Evolutionary conservation across 2,113 vertebrate genomes (phyloP), one percentile per base, ranked within the genome.

Genomic region (Sisor rabdophorus): DNA sequence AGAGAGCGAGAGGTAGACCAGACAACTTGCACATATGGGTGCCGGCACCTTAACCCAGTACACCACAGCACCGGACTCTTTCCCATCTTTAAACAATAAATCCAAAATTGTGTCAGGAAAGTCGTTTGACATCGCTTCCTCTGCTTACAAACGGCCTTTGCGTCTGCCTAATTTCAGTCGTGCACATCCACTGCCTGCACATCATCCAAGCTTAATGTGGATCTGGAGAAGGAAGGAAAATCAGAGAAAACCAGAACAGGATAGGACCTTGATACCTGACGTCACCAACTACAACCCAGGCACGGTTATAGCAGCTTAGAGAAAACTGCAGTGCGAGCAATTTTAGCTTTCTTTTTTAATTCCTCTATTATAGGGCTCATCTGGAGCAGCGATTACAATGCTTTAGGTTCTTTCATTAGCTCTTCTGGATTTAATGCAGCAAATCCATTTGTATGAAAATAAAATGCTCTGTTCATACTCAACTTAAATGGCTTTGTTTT

Each of bases 81-180:
- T 48, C 64, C 74, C 81, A 71, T 80, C 77, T 80, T 78, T 78
- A 82, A 74, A 83, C 77, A 80, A 52, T 78, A 53, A 59, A 68
- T 83, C 73, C 17, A 47, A 63, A 56, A 76, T 44, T 36, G 32
- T 13, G 80, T 59, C 77, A 71, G 84, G 77, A 85, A 83, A 81
- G 82, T 71, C 73, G 67, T 80, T 75, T 79, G 83, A 83, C 80
- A 60, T 11, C 30, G 68, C 50, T 67, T 24, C 56, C 55, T 80
- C 73, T 78, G 73, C 79, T 83, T 85, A 86, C 76, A 76, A 79
- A 73, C 59, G 56, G 73, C 77, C 64, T 80, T 82, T 74, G 71
- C 64, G 52, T 76, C 86, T 84, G 85, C 76, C 59, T 82, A 84
- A 83, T 78, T 78, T 86, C 86, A 86, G 48, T 36, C 30, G 4